These are phyloP conservation scores for Amphimedon queenslandica DNA, from an alignment of 37 sponge, comb jelly and placozoan species.

Conservation along the genomic window DNA sequence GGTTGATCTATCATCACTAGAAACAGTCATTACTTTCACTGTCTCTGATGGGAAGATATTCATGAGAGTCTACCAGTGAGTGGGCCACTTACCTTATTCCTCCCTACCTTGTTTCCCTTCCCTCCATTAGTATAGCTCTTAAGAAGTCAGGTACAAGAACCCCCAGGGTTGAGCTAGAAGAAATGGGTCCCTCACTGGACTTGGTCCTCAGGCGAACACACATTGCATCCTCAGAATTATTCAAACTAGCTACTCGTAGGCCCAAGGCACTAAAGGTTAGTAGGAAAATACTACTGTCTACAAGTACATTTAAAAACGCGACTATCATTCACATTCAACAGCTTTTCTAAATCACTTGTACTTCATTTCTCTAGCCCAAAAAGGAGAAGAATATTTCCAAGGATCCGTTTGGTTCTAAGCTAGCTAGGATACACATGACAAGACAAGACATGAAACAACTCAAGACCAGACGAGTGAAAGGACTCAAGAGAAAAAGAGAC, in stretches of 20 bases:
- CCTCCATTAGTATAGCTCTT: slow-evolving; percentile 21
- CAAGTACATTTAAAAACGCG: background rate
- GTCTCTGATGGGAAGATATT: slow-evolving; percentile 65
- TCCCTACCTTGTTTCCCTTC: background rate
- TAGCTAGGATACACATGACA: slow-evolving; percentile 94
- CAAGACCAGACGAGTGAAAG: slow-evolving; percentile 77
- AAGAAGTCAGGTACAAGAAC: slow-evolving; percentile 84
- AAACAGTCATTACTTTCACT: slow-evolving; percentile 80
- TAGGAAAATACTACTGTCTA: background rate
- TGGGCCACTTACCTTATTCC: background rate
- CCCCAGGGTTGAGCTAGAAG: slow-evolving; percentile 86
- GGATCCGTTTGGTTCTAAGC: slow-evolving; percentile 85
- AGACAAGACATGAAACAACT: slow-evolving; percentile 85
- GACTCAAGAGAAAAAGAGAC: slow-evolving; percentile 37
- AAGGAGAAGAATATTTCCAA: slow-evolving; percentile 84
- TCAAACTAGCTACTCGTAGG: slow-evolving; percentile 62
- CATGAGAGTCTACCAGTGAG: slow-evolving; percentile 68
- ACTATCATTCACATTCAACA: background rate
- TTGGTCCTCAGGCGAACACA: slow-evolving; percentile 69
- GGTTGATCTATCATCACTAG: slow-evolving; percentile 73
- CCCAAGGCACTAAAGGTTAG: slow-evolving; percentile 75
- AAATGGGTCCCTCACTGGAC: slow-evolving; percentile 88
- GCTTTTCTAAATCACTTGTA: background rate
- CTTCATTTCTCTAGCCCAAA: slow-evolving; percentile 40
- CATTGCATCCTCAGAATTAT: slow-evolving; percentile 54